Evolutionary conservation across 2,113 vertebrate species (phyloP), one percentile per base, ranked within the genome.

Genomic region (Dipodomys stephensi): DNA sequence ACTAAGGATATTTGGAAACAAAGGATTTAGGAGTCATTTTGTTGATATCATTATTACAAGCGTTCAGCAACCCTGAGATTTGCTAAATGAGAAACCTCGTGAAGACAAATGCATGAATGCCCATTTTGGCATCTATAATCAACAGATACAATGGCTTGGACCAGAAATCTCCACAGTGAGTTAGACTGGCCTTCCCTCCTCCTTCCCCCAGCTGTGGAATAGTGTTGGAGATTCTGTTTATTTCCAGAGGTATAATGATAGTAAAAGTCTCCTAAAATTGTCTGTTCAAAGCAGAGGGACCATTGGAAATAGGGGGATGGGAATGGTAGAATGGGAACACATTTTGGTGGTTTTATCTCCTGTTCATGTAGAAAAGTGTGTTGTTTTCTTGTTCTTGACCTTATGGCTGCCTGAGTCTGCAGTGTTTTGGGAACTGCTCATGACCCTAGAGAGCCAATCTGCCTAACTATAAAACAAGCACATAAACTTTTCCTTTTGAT

Each of bases 401-500:
- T 28, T 73, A 7, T 1, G 15, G 27, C 64, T 23, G 83, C 60
- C 83, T 53, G 25, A 91, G 18, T 30, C 44, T 2, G 20, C 6
- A 77, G 62, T 20, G 39, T 72, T 74, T 77, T 62, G 28, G 67
- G 76, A 19, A 84, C 60, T 74, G 39, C 23, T 20, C 32, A 22
- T 20, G 19, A 19, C 53, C 74, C 28, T 62, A 30, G 28, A 83
- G 57, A 90, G 83, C 77, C 83, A 60, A 49, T 91, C 71, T 76
- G 28, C 32, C 9, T 30, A 13, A 53, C 44, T 77, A 19, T 72
- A 62, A 96, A 86, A 82, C 76, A 82, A 78, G 74, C 49, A 69
- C 77, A 67, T 65, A 62, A 83, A 23, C 57, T 44, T 88, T 83
- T 22, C 35, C 8, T 88, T 83, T 68, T 65, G 25, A 97, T 96